These are phyloP conservation scores for Mesochorus sp. DNA, from an alignment of 2,888 invertebrate genomes.

Conservation along the genomic window DNA sequence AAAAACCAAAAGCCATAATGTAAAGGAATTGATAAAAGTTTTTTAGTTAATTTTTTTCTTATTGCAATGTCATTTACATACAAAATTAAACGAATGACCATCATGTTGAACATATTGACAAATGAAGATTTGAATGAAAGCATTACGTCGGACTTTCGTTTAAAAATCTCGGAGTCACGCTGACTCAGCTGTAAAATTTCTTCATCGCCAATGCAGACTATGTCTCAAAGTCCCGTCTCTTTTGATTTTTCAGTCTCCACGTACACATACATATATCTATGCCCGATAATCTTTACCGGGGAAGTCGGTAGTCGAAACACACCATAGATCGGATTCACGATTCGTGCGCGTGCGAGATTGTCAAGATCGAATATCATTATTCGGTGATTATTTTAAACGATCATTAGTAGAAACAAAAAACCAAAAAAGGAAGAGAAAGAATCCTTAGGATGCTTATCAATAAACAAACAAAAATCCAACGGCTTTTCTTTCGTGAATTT, in stretches of 20 bases:
- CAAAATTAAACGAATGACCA: slow-evolving; percentile 29
- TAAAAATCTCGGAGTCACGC: slow-evolving; percentile 45
- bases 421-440: background rate
- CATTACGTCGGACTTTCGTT: slow-evolving; percentile 43
- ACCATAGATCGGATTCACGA: slow-evolving; percentile 51
- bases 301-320: slow-evolving; percentile 44
- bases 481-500: background rate
- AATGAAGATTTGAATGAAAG: slow-evolving; percentile 47
- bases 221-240: slow-evolving; percentile 12
- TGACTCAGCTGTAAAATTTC: slow-evolving; percentile 58
- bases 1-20: background rate
- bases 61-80: background rate
- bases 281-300: slow-evolving; percentile 36
- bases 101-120: slow-evolving; percentile 48
- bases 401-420: slow-evolving; percentile 31
- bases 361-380: slow-evolving; percentile 43
- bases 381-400: slow-evolving; percentile 40
- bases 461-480: too few species aligned
- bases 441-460: background rate
- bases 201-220: slow-evolving; percentile 36
- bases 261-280: background rate
- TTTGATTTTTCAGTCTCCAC: slow-evolving; percentile 14
- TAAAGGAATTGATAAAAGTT: background rate
- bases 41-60: background rate
- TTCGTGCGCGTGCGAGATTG: slow-evolving; percentile 49